Evolutionary conservation across 2,888 invertebrate genomes (phyloP), one percentile per base, ranked within the genome.

Genomic region (Drosophila nr. perissopoda): DNA sequence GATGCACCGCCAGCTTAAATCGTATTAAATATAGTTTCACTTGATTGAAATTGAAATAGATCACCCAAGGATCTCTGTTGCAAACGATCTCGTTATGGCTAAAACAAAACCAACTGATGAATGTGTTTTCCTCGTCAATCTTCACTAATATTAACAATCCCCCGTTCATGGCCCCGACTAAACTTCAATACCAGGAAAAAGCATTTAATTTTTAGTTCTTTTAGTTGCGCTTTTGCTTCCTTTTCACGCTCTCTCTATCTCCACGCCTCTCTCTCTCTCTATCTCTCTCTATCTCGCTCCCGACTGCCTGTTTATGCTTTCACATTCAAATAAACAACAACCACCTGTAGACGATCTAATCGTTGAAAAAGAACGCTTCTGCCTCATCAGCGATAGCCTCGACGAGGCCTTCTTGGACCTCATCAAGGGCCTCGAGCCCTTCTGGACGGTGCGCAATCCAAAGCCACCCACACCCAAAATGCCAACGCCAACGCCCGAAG

Each of bases 311-410:
- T 51, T 51, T 70, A 76, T 71, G 82, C 81, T 79, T 81, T 74
- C 77, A 80, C 59, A 74, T 66, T 60, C n/a, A 33, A 49, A 52
- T 21, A 29, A 18, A 56, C 29, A 21, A 57, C 59, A 57, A 54
- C 58, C 40, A 53, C 38, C 58, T 60, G 11, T 75, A 97, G 97
- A 97, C 95, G 97, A 97, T 93, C 95, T 97, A 94, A 96, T 97
- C 94, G 94, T 94, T 93, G 97, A 96, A 94, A 98, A 97, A 95
- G 98, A 98, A 95, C 96, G 96, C 94, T 98, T 96, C 96, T 98
- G 98, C 95, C 95, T 96, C 93, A 97, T 99, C 94, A 97, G 97
- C 91, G 97, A 98, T 94, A 98, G 97, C 94, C 95, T 99, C 95
- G 98, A 98, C 94, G 95, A 96, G 93, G 98, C 98, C 89, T 98